Base-by-base conservation (phyloP, 2,888 invertebrate genomes). In the Hofmannophila pseudospretella region DNA sequence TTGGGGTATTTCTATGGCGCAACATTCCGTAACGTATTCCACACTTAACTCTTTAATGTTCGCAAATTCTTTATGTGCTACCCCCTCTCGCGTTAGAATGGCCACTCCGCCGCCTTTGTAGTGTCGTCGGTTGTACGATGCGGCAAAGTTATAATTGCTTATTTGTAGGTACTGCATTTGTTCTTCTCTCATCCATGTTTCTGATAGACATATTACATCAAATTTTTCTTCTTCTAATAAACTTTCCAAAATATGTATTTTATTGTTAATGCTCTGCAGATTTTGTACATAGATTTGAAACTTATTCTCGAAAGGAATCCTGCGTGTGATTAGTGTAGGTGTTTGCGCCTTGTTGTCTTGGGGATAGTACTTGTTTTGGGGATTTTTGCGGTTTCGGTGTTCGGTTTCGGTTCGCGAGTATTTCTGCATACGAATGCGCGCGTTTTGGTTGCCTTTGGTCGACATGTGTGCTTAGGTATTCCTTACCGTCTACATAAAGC, bases 21-120 rank as follows among this genome's bases (percentile, higher is more conserved):
- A 39, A 4, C 38, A 20, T 38, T 52, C 52, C 25, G 47, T 33
- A 7, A 48, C 34, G 16, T 36, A 42, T 32, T 52, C 49, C 8
- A 44, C 19, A 5, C 44, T 39, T 27, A 45, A 9, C 9, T 13
- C 34, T 12, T 10, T 7, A 19, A 50, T 39, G 36, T 47, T 42
- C 7, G 12, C 10, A 26, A 37, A 12, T 12, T 46, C 41, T 8
- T 3, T 13, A 31, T 23, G 45, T 14, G 46, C 36, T 7, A 45
- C 9, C 4, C 28, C 16, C 7, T 44, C 29, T 26, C 37, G 34
- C 1, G 44, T 1, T 2, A 45, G 2, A n/a, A 47, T 45, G 23
- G 42, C 41, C 4, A 45, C 45, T 2, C 47, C 51, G n/a, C n/a
- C n/a, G 1, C 47, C 51, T 4, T 45, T 45, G 7, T 10, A 35